These are phyloP conservation scores for Nipponacmea schrenckii DNA, from an alignment of 2,888 invertebrate species.

Conservation along the genomic window DNA sequence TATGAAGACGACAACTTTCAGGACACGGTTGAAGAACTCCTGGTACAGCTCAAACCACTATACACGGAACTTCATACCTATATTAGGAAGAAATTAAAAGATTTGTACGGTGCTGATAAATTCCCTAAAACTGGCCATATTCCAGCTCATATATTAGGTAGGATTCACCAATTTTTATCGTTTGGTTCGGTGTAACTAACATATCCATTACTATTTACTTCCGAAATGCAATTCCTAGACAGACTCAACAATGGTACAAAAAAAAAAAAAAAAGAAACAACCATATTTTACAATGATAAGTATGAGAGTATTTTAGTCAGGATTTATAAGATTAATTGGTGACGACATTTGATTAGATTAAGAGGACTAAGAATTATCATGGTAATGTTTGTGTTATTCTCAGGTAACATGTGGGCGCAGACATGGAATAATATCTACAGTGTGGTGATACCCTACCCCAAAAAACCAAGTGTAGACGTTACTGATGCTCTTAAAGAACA, in stretches of 20 bases:
- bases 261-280: no score
- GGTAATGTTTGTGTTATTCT: conserved; percentile 1
- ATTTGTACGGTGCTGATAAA: conserved; percentile 78
- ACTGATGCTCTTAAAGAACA: conserved; percentile 77
- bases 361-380: no score
- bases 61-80: conserved; percentile 85
- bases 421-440: conserved; percentile 61
- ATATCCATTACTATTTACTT: no score
- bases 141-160: conserved; percentile 84
- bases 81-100: conserved; percentile 77
- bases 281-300: no score
- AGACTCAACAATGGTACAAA: no score
- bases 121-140: conserved; percentile 77
- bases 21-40: conserved; percentile 71
- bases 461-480: conserved; percentile 78
- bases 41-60: conserved; percentile 74
- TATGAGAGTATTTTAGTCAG: no score
- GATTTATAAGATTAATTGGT: no score
- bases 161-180: conserved; percentile 13
- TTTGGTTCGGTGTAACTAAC: no score
- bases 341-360: no score
- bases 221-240: no score
- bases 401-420: conserved; percentile 73
- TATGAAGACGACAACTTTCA: conserved; percentile 82
- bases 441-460: conserved; percentile 74